Base-by-base conservation (phyloP, 2,888 invertebrate species). In the Physocephala rufipes region DNA sequence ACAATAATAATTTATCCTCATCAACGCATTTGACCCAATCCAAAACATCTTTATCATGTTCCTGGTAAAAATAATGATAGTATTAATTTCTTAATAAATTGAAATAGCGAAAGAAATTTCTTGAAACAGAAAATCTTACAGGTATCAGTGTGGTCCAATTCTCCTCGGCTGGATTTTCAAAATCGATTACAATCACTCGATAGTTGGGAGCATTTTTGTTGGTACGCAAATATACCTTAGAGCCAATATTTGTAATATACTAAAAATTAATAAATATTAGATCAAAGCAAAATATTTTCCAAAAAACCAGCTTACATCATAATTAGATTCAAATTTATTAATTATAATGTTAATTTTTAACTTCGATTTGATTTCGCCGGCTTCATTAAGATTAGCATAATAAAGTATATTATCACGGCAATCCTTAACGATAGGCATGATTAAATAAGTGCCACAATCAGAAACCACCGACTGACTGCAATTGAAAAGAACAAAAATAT, bases 131-230 rank as follows among this genome's bases (percentile, higher is more conserved):
- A 66, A 19, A 70, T 82, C 85, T 84, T 78, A 90, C 90, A 28
- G 91, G 88, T 76, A 99, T 89, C 24, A 99, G 88, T 1, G 92
- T 93, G 43, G 87, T 86, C 97, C 98, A 98, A 77, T 94, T 90
- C 70, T 91, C 90, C 85, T 93, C 90, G 0, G 87, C 87, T 12
- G 91, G 91, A 81, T 92, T 89, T 74, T 90, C 86, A 71, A 95
- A 89, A 86, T 96, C 93, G 76, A 98, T 95, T 77, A 90, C 89
- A 81, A 98, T 91, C 55, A 99, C 89, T 75, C 93, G 91, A 87
- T 96, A 97, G 86, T 96, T 96, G 7, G 97, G 95, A 1, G 99
- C 95, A 85, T 95, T 90, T 86, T 95, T 94, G 87, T 99, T 98
- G 26, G 99, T 98, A 61, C 93, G 91, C 86, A 99, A 94, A 81